Evolutionary conservation across 1,140 invertebrate species (phyloP).

Genomic region (Hetaerina americana): DNA sequence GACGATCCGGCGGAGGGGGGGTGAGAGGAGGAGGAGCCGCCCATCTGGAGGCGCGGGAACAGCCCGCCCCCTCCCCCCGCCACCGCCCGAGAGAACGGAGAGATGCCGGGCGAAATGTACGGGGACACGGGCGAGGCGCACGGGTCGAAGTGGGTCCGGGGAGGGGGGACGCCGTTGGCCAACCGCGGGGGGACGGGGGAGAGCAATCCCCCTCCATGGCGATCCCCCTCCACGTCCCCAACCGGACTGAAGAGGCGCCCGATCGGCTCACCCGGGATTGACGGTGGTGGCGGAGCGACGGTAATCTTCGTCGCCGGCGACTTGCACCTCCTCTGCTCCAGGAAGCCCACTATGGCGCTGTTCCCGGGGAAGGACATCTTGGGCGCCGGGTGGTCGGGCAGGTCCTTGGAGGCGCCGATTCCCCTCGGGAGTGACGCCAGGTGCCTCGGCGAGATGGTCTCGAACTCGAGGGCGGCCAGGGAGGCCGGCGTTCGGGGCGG

Average conservation of each 20-base stretch:
- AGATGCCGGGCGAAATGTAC: background rate
- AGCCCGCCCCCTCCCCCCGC: background rate
- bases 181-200: no score
- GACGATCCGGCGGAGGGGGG: background rate
- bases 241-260: background rate
- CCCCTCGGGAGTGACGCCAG: no score
- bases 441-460: background rate
- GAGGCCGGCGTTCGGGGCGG: background rate
- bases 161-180: background rate
- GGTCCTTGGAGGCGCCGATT: no score
- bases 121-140: background rate
- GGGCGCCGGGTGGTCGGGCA: background rate
- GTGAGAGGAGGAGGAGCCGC: background rate
- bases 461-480: background rate
- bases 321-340: background rate
- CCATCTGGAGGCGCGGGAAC: background rate
- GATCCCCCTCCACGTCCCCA: background rate
- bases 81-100: background rate
- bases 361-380: background rate
- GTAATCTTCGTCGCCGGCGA: background rate
- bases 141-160: background rate
- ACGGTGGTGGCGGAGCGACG: background rate
- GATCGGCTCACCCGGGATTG: background rate
- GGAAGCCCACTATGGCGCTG: background rate
- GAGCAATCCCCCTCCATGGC: no score